Evolutionary conservation across 2,797 vertebrate species (phyloP).

Genomic region (Lindbergichthys nudifrons): DNA sequence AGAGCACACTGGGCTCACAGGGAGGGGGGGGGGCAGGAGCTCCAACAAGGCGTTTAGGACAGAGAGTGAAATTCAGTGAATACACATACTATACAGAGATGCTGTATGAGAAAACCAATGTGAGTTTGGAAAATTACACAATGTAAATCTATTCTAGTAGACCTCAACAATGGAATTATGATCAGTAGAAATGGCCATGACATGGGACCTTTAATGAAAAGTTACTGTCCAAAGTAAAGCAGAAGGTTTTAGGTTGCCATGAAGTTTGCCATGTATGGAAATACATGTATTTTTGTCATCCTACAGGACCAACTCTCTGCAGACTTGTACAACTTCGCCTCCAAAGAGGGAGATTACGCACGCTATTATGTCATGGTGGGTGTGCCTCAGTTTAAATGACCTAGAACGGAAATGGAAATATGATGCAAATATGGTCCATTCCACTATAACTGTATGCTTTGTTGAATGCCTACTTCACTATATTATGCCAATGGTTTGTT

Average conservation of each 20-base stretch:
- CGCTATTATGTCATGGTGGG: conserved; percentile 92
- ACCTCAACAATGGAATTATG: no score
- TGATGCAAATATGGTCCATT: conserved; percentile 26
- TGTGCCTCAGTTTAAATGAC: conserved; percentile 29
- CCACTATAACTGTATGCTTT: neutral
- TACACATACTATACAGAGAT: no score
- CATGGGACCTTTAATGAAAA: conserved; percentile 21
- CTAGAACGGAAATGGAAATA: conserved; percentile 13
- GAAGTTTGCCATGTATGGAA: conserved; percentile 4
- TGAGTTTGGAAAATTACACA: no score
- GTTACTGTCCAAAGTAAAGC: conserved; percentile 9
- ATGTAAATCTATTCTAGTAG: no score
- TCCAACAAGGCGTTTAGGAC: no score
- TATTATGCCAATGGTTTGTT: conserved; percentile 5
- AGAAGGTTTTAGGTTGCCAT: conserved; percentile 6
- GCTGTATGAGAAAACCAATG: no score
- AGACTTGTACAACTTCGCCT: conserved; percentile 95
- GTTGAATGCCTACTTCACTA: neutral
- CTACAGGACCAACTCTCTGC: conserved; percentile 95
- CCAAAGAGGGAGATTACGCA: conserved; percentile 95
- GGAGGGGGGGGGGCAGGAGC: no score
- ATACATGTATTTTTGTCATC: conserved; percentile 3
- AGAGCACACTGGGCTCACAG: no score
- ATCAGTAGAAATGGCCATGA: no score
- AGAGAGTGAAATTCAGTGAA: no score